Base-by-base conservation (phyloP, 2,888 invertebrate species). In the Cantharis rustica region DNA sequence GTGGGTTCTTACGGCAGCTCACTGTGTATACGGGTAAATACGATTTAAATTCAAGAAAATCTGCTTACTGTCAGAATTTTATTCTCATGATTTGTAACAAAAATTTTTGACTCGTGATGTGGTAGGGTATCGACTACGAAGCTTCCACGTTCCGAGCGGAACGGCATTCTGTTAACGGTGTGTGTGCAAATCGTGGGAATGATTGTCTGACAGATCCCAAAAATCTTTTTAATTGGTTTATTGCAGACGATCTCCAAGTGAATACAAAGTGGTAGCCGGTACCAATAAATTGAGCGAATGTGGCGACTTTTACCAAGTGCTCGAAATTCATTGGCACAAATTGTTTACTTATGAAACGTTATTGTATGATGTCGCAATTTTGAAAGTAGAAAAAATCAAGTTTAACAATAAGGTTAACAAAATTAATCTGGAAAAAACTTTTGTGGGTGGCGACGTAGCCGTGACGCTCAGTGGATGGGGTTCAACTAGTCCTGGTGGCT, bases 241-340 rank as follows among this genome's bases (percentile, higher is more conserved):
- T 77, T 79, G 3, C 85, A 87, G 90, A 90, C 87, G 80, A 26
- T 2, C 1, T 9, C 23, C 26, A 10, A 1, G 10, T 10, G 9
- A 26, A 10, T 26, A 26, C 10, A 26, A 10, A 72, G 89, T 90
- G 0, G 88, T 89, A 0, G 89, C 89, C 0, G 91, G 91, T 1
- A 90, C 89, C 0, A 90, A 89, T 82, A 88, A 86, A 73, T 86
- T 91, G 0, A 78, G 85, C 1, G 66, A 79, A 0, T 90, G 90
- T 0, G 91, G 91, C 0, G 86, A 86, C 10, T 81, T 78, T 2
- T 89, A 90, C 82, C 72, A 83, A 0, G 88, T 90, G 0, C 84
- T 87, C 0, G 78, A 82, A 13, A 86, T 89, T 77, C 83, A 88
- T 16, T 77, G 87, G n/a, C 90, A 91, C 80, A 85, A 88, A 16